Base-by-base conservation (phyloP, 2,797 vertebrate genomes). In the Remorina albescens region DNA sequence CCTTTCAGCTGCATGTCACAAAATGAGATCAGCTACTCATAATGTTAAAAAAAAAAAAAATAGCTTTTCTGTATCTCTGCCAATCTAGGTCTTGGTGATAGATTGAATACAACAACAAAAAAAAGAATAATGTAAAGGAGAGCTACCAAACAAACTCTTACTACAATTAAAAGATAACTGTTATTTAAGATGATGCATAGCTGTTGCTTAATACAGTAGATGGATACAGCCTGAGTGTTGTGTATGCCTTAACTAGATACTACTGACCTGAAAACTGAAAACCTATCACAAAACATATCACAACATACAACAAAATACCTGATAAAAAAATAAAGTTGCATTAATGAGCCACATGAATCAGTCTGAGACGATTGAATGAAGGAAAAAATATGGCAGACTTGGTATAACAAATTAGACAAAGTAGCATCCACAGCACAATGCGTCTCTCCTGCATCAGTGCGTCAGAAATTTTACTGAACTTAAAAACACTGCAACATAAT, bases 131-230 rank as follows among this genome's bases (percentile, higher is more conserved):
- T 73, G 65, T 74, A 85, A 77, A 80, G 36, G 28, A 71, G 25
- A 73, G 30, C 63, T 62, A 75, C 78, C 44, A 81, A 77, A 78
- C 78, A 57, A 76, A 49, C n/a, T 44, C 30, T 62, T 81, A 62
- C 37, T 65, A 51, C 42, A 73, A 76, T 77, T 69, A 72, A 77
- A n/a, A 65, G 61, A 84, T 75, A 71, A 74, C 64, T 53, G 55
- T 53, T 55, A 74, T 71, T 76, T 75, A 67, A 75, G 79, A 76
- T 47, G 46, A 83, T 86, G 78, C 78, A 82, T 85, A 81, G 71
- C 73, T 76, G 67, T 84, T 88, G 71, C 60, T 76, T 85, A 86
- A 88, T 90, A 92, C 91, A 93, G 92, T 92, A 93, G 91, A 89
- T 88, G 65, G 80, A 81, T 90, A 88, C 80, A 92, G 87, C 87